Conservation (phyloP, 2,888 invertebrate genomes). For the Hemistola chrysoprasaria region DNA sequence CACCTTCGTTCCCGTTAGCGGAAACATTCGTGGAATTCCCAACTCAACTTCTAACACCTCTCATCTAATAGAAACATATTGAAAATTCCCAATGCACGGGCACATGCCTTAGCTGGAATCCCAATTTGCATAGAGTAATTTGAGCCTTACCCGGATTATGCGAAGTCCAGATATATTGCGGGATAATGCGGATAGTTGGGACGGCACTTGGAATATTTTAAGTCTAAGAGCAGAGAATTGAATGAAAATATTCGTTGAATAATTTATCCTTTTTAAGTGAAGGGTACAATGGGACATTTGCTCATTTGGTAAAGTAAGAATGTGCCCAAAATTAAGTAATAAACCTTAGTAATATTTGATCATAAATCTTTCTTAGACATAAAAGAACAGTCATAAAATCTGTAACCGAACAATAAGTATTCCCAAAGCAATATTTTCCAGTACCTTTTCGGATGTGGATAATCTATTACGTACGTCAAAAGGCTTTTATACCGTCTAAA, state of each 20-base stretch:
- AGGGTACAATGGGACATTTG: too few species aligned
- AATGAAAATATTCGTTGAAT: conserved; percentile 3
- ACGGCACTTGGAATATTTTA: conserved; percentile 12
- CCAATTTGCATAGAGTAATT: conserved; percentile 25
- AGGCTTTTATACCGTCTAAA: too few species aligned
- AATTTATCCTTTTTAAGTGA: conserved; percentile 1
- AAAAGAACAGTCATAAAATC: too few species aligned
- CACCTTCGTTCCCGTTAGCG: too few species aligned
- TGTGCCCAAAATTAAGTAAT: too few species aligned
- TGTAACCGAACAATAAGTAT: too few species aligned
- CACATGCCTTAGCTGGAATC: conserved; percentile 16
- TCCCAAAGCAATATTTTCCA: too few species aligned
- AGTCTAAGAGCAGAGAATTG: conserved; percentile 5
- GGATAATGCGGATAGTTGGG: conserved; percentile 9
- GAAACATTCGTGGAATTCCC: background rate
- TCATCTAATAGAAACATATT: conserved; percentile 13
- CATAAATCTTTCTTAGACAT: too few species aligned
- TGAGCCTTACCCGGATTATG: conserved; percentile 17
- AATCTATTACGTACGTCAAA: too few species aligned
- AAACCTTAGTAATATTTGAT: too few species aligned
- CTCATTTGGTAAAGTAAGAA: too few species aligned
- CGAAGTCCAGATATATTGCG: conserved; percentile 14
- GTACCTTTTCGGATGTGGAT: too few species aligned
- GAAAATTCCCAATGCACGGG: conserved; percentile 19
- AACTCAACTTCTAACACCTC: conserved; percentile 2